Evolutionary conservation across 2,888 invertebrate species (phyloP), one percentile per base, ranked within the genome.

Genomic region (Oscheius sp.): DNA sequence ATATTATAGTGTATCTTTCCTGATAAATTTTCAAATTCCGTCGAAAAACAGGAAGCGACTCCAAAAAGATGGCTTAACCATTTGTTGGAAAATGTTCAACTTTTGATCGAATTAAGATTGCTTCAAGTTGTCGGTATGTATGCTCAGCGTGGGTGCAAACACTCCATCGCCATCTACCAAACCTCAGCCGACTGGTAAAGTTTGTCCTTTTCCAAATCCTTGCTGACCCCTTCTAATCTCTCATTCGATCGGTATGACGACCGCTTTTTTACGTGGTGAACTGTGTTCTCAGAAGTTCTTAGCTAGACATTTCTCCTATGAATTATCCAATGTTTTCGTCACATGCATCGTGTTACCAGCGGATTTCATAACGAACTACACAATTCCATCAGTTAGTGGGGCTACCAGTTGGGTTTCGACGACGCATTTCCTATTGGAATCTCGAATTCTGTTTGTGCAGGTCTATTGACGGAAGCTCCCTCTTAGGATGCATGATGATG

Each of bases 81-180:
- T n/a, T n/a, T n/a, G n/a, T n/a, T n/a, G n/a, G n/a, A n/a, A n/a
- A n/a, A n/a, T 42, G 4, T 42, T 52, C 25, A 25, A 34, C 45
- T 42, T 42, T 15, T 61, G 45, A 29, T 29, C 61, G 61, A 61
- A 61, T 61, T 61, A 61, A 61, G 61, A 61, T 45, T 42, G 12
- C 61, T 27, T 45, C 42, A 61, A 61, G 61, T 61, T 61, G 61
- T 61, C 31, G 17, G n/a, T 31, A 25, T 61, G 45, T 61, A 29
- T 61, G 27, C 45, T 45, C 61, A 61, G 61, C 61, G 61, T 42
- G 29, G 61, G 45, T 42, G 45, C 61, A 61, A 61, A 61, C 61
- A 61, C 61, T 61, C 61, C 31, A 42, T 45, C 61, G 55, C n/a
- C 55, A 27, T 17, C 45, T 31, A n/a, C 45, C 48, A 48, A 45